Evolutionary conservation across 2,113 vertebrate genomes (phyloP).

Genomic region (Gallinago jamesoni): DNA sequence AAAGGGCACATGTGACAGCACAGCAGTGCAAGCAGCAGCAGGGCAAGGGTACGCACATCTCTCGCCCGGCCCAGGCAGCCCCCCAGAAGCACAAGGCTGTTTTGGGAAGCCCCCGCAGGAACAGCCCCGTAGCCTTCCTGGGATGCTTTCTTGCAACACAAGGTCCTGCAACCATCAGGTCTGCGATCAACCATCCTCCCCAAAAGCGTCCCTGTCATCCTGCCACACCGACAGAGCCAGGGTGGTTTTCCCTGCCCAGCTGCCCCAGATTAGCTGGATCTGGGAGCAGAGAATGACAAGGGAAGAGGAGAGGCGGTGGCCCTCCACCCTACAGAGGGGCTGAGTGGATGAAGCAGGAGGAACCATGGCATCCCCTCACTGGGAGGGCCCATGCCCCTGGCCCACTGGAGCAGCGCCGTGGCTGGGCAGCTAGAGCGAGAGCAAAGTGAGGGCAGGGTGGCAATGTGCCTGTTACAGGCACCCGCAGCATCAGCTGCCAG

Average conservation of each 20-base stretch:
- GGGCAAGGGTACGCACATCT: not conserved
- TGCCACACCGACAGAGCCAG: not conserved
- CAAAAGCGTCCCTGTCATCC: not conserved
- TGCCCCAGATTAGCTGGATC: not conserved
- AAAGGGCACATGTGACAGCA: constrained; percentile 4
- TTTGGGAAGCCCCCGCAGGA: not conserved
- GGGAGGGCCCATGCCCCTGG: not conserved
- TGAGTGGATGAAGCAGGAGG: not conserved
- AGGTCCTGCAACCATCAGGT: not conserved
- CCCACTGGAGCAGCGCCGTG: not conserved
- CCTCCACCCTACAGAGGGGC: not conserved
- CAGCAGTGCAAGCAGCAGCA: not conserved
- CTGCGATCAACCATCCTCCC: not conserved
- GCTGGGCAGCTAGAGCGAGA: not conserved
- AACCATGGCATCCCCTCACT: not conserved
- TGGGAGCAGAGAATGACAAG: not conserved
- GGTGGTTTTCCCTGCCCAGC: not conserved
- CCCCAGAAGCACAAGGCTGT: not conserved
- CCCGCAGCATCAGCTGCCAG: not conserved
- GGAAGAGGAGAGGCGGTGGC: not conserved
- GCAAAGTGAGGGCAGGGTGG: not conserved
- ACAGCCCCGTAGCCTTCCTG: not conserved
- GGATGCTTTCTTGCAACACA: not conserved
- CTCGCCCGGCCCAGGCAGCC: not conserved
- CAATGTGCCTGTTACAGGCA: not conserved